A percentile compares a stretch with the other conserved stretches of the same genome.
phyloP scores from a whole-genome alignment of 1,140 invertebrate genomes.

The Temnothorax longispinosus region DNA sequence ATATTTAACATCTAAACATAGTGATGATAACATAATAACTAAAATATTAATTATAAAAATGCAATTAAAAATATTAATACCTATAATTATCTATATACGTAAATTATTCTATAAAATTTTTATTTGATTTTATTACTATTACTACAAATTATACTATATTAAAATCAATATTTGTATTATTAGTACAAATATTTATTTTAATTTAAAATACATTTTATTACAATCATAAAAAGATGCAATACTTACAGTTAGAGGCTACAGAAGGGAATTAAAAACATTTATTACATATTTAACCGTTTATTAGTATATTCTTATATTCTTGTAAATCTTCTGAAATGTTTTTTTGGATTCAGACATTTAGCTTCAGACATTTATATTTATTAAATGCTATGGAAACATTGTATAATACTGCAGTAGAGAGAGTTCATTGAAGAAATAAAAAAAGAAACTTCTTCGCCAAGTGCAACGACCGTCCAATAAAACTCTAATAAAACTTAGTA shows the following conservation, averaged over 20 bases:
- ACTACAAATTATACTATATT: too few species aligned
- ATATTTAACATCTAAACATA: not conserved
- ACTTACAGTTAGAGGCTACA: not conserved
- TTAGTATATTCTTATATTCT: not conserved
- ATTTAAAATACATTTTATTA: not conserved
- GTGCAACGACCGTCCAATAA: conserved; percentile 34
- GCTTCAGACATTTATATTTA: not conserved
- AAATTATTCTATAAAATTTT: not conserved
- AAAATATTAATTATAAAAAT: not conserved
- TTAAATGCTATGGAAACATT: not conserved
- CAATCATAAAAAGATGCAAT: not conserved
- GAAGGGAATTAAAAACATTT: not conserved
- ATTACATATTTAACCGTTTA: not conserved
- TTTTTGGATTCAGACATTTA: not conserved
- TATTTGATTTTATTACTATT: not conserved
- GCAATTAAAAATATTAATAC: not conserved
- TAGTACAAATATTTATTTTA: not conserved
- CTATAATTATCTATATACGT: not conserved
- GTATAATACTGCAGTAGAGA: not conserved
- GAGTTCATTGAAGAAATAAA: not conserved
- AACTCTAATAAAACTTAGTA: conserved; percentile 52
- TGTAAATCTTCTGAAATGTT: not conserved
- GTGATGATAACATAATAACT: not conserved
- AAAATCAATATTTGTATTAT: not conserved
- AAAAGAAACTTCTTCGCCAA: not conserved